phyloP scores from a whole-genome alignment of 2,888 invertebrate genomes.

The Dichetophora obliterata region DNA sequence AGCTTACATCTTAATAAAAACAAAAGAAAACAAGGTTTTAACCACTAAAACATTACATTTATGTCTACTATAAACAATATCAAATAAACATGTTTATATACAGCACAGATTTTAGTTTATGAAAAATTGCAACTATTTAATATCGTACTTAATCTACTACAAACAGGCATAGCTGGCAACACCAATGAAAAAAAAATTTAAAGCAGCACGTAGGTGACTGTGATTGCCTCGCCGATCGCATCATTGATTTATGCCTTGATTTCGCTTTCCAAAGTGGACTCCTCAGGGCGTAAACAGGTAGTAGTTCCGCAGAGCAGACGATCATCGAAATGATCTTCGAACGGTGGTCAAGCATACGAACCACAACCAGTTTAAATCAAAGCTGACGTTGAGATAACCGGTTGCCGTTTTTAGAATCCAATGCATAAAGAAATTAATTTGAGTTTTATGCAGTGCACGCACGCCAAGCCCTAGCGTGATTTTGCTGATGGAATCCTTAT shows the following conservation, averaged over 20 bases:
- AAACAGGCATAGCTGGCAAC: not conserved
- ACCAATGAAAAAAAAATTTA: not conserved
- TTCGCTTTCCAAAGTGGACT: slow-evolving; percentile 17
- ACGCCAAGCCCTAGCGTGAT: not conserved
- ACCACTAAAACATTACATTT: too few species aligned
- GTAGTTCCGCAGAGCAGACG: not conserved
- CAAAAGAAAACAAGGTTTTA: too few species aligned
- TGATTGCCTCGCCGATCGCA: not conserved
- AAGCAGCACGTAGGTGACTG: not conserved
- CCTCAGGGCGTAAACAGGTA: slow-evolving; percentile 18
- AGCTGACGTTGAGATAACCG: not conserved
- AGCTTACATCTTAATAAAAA: too few species aligned
- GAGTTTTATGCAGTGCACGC: not conserved
- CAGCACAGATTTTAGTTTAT: too few species aligned
- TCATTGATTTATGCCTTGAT: slow-evolving; percentile 29
- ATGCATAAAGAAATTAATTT: slow-evolving; percentile 20
- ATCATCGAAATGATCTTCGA: not conserved
- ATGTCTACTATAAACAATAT: too few species aligned
- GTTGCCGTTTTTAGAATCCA: not conserved
- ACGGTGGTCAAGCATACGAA: too few species aligned
- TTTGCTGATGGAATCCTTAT: not conserved
- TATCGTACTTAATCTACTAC: too few species aligned
- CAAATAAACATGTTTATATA: too few species aligned
- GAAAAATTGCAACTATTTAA: too few species aligned
- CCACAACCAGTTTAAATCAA: not conserved